phyloP scores from a whole-genome alignment of 2,113 vertebrate genomes.

The Pagrus major region DNA sequence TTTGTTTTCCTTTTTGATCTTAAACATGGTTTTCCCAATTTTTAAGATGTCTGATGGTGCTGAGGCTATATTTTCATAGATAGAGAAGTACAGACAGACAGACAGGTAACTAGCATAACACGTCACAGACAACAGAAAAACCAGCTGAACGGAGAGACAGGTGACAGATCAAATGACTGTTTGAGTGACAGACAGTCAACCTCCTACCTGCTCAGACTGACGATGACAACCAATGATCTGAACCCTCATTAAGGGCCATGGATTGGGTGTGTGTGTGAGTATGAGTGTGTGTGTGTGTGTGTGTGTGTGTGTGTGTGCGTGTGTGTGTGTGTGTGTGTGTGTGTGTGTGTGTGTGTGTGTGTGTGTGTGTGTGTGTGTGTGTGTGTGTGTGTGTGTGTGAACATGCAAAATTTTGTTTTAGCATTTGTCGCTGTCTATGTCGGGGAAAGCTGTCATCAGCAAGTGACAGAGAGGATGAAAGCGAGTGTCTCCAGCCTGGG shows the following conservation, averaged over 20 bases:
- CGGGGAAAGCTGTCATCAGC: conserved; percentile 37
- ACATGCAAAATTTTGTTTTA: background rate
- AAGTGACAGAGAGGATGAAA: conserved; percentile 44
- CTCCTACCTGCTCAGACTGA: conserved; percentile 24
- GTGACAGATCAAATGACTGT: conserved; percentile 21
- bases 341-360: conserved; percentile 1
- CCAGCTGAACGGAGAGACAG: conserved; percentile 18
- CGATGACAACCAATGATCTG: conserved; percentile 48
- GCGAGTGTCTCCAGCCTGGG: background rate
- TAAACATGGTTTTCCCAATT: no score
- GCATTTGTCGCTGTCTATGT: conserved; percentile 14
- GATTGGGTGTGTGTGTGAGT: conserved; percentile 5
- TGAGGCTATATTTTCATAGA: background rate
- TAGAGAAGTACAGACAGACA: background rate
- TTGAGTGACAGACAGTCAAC: conserved; percentile 41
- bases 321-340: background rate
- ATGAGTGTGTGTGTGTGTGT: background rate
- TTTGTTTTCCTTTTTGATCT: background rate
- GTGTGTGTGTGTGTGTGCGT: background rate
- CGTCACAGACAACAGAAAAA: background rate
- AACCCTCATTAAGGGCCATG: conserved; percentile 28
- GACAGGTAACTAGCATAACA: conserved; percentile 3
- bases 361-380: background rate
- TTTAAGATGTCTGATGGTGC: background rate
- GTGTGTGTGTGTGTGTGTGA: background rate